Conservation (phyloP, 2,113 vertebrate genomes). For the Gallinago undulata region DNA sequence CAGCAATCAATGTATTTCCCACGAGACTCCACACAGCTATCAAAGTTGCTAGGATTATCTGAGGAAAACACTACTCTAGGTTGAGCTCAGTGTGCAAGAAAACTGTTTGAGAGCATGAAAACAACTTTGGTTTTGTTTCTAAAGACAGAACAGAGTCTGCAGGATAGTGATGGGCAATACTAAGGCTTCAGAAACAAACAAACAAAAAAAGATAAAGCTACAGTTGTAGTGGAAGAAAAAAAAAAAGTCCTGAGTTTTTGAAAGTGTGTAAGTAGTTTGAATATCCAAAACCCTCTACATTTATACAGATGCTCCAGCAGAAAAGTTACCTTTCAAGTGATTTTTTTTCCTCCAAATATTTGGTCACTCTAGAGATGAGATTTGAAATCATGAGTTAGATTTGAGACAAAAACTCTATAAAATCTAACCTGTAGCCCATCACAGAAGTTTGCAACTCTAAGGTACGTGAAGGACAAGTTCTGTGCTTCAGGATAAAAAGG, state of each 20-base stretch:
- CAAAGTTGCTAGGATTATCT: not conserved
- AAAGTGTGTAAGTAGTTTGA: not conserved
- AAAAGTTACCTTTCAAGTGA: not conserved
- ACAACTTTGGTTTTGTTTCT: constrained; percentile 53
- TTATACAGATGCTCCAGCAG: not conserved
- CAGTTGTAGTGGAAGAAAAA: not conserved
- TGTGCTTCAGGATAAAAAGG: not conserved
- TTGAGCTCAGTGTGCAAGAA: not conserved
- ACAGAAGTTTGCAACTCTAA: not conserved
- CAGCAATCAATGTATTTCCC: not conserved
- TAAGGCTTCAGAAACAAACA: not conserved
- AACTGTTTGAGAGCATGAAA: not conserved
- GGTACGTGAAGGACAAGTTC: not conserved
- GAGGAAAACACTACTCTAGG: not conserved
- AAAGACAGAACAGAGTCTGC: not conserved
- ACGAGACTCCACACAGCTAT: not conserved
- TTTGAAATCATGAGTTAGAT: not conserved
- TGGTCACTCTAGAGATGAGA: not conserved
- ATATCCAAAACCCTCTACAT: not conserved
- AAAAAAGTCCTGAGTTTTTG: constrained; percentile 29
- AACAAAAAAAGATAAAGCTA: constrained; percentile 2
- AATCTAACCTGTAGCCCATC: not conserved
- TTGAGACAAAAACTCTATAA: not conserved
- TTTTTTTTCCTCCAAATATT: not conserved
- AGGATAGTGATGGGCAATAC: not conserved